Evolutionary conservation across 2,797 vertebrate genomes (phyloP).

Genomic region (Ceryle rudis): DNA sequence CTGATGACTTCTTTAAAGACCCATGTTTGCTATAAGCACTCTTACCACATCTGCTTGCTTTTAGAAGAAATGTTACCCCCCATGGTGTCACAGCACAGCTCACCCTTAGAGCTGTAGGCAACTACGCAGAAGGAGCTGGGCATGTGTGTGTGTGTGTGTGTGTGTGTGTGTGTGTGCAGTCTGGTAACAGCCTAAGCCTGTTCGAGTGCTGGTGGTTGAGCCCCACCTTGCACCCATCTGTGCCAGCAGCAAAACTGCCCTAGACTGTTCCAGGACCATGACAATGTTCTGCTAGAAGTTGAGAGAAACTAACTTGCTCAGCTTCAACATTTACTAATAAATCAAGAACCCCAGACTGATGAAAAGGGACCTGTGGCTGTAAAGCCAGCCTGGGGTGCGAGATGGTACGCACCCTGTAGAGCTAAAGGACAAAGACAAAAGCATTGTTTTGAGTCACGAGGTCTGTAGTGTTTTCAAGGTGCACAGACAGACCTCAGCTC

Average conservation of each 20-base stretch:
- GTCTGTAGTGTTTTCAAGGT: background rate
- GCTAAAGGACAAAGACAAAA: background rate
- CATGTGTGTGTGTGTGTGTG: too few species aligned
- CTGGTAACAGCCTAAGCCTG: accelerated
- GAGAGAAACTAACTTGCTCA: background rate
- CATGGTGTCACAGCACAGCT: accelerated
- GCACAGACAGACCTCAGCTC: background rate
- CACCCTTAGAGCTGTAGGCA: accelerated
- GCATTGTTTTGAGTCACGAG: background rate
- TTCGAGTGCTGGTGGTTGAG: background rate
- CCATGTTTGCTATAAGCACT: background rate
- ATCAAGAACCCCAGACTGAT: background rate
- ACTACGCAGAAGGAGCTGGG: background rate
- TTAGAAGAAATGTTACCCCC: background rate
- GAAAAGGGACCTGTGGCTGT: background rate
- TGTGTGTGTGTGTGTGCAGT: too few species aligned
- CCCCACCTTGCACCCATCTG: background rate
- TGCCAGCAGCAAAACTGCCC: background rate
- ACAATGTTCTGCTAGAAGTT: background rate
- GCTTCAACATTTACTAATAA: background rate
- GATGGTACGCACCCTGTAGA: background rate
- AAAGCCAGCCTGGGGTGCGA: background rate
- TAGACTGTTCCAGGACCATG: too few species aligned
- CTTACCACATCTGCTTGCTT: accelerated
- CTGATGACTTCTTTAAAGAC: background rate